phyloP scores from a whole-genome alignment of 2,113 vertebrate species.

The Peromyscus leucopus region DNA sequence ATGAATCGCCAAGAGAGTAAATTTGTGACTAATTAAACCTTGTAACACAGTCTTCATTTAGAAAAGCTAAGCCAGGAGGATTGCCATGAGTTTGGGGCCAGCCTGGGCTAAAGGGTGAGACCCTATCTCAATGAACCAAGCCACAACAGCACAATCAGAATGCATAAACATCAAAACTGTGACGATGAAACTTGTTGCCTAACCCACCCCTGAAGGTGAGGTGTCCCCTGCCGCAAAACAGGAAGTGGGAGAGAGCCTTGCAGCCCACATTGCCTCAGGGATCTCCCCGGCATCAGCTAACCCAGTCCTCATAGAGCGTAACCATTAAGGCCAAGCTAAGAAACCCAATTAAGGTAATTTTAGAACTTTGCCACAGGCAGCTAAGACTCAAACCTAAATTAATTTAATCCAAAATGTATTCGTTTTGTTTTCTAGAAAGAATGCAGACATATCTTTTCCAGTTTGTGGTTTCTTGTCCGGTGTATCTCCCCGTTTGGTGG shows the following conservation, averaged over 20 bases:
- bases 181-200: not conserved
- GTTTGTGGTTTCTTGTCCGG: not conserved
- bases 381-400: not conserved
- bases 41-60: not conserved
- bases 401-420: not conserved
- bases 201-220: not conserved
- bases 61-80: not conserved
- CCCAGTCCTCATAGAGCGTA: not conserved
- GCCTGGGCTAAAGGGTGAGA: not conserved
- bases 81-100: not conserved
- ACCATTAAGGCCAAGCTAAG: not conserved
- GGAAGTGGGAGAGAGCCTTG: not conserved
- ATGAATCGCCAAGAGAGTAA: not conserved
- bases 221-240: not conserved
- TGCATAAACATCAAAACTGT: not conserved
- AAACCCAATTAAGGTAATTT: not conserved
- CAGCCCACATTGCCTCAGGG: too few species aligned
- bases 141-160: not conserved
- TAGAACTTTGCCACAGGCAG: not conserved
- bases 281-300: rapidly evolving
- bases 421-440: slow-evolving; percentile 12
- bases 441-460: not conserved
- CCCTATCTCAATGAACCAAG: not conserved
- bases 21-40: not conserved
- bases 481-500: not conserved